A percentile compares a stretch with the other conserved stretches of the same genome.
Conservation (phyloP, 1,140 invertebrate species). For the Orchesella cincta region DNA sequence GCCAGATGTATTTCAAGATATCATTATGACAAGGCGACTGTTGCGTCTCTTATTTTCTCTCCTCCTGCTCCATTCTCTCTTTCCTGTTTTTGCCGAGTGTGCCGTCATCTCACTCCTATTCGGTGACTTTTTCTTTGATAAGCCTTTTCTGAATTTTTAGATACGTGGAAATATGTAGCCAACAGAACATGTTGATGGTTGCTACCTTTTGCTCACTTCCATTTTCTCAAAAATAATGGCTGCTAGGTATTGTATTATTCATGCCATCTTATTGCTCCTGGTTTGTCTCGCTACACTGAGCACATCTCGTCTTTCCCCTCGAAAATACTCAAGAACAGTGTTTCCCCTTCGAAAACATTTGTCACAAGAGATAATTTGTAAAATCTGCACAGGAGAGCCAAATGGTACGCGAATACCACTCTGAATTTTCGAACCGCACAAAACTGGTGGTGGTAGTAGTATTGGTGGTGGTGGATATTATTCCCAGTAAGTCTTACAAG, state of each 20-base stretch:
- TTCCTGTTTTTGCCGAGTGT: background rate
- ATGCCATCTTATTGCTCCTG: background rate
- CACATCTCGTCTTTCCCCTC: constrained; percentile 18
- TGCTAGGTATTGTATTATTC: background rate
- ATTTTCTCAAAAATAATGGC: background rate
- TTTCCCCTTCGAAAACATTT: constrained; percentile 5
- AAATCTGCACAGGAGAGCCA: background rate
- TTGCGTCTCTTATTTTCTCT: background rate
- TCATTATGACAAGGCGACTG: background rate
- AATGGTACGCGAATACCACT: background rate
- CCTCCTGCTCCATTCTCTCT: background rate
- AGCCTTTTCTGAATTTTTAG: too few species aligned
- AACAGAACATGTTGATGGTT: background rate
- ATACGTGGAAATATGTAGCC: too few species aligned
- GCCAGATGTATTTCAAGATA: background rate
- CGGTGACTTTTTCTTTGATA: too few species aligned
- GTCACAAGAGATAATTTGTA: constrained; percentile 19
- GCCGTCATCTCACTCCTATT: background rate
- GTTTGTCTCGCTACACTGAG: background rate
- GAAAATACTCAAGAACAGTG: background rate
- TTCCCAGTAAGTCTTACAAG: too few species aligned
- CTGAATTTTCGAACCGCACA: background rate
- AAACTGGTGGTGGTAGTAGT: background rate
- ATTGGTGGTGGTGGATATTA: background rate
- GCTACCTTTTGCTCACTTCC: background rate